A percentile compares a stretch with the other conserved stretches of the same genome.
phyloP scores from a whole-genome alignment of 1,140 invertebrate species.

The Solen grandis region DNA sequence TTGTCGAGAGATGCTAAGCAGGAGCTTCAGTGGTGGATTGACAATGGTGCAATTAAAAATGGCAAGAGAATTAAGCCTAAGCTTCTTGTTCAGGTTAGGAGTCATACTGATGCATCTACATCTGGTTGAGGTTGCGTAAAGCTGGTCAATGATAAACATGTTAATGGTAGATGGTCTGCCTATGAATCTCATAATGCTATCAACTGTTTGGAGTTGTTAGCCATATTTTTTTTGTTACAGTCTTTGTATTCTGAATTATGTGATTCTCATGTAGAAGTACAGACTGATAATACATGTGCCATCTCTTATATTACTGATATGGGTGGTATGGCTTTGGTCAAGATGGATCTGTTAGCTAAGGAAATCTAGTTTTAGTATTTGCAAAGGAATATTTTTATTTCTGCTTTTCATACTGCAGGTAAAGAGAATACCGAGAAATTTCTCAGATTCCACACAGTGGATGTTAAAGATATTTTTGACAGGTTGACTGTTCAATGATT shows the following conservation, averaged over 20 bases:
- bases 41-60: constrained; percentile 33
- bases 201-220: constrained; percentile 55
- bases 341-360: constrained; percentile 8
- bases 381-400: too few species aligned
- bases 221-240: constrained; percentile 8
- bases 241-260: neutral
- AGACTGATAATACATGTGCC: constrained; percentile 54
- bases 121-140: constrained; percentile 18
- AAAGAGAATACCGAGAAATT: constrained; percentile 21
- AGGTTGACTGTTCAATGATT: constrained; percentile 25
- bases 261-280: constrained; percentile 20
- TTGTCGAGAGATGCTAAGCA: too few species aligned
- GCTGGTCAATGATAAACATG: neutral
- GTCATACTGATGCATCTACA: too few species aligned
- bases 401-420: constrained; percentile 56
- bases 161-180: constrained; percentile 32
- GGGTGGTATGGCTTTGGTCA: constrained; percentile 7
- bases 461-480: constrained; percentile 18
- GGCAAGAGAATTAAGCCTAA: too few species aligned
- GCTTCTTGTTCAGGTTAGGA: too few species aligned
- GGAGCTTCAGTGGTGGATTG: too few species aligned
- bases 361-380: constrained; percentile 51
- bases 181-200: constrained; percentile 36
- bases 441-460: constrained; percentile 26
- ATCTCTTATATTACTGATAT: constrained; percentile 51